phyloP scores from a whole-genome alignment of 2,113 vertebrate genomes.

The Tor tambroides region DNA sequence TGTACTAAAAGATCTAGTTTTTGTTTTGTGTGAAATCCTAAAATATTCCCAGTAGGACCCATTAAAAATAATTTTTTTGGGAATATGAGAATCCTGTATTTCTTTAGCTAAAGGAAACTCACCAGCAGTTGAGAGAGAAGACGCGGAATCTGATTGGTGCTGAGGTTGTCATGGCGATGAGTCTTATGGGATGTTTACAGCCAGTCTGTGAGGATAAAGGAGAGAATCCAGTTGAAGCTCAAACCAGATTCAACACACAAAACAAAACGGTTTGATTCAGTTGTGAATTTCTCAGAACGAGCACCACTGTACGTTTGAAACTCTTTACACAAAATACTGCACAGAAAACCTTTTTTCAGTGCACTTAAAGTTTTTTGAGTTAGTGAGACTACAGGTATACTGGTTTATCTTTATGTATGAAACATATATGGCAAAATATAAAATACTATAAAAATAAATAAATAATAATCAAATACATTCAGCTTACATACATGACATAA shows the following conservation, averaged over 20 bases:
- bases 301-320: background rate
- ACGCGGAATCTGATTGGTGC: constrained; percentile 67
- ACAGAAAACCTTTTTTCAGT: background rate
- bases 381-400: background rate
- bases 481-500: too few relatives aligned
- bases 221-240: background rate
- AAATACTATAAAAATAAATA: background rate
- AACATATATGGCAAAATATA: background rate
- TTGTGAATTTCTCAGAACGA: background rate
- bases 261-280: background rate
- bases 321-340: constrained; percentile 12
- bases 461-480: background rate
- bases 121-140: constrained; percentile 84
- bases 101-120: constrained; percentile 45
- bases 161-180: constrained; percentile 65
- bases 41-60: background rate
- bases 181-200: background rate
- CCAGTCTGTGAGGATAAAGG: background rate
- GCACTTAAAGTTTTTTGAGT: too few relatives aligned
- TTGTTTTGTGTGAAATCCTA: background rate
- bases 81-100: background rate
- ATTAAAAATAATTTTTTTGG: background rate
- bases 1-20: too few relatives aligned
- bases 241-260: background rate
- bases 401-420: background rate